Percentiles rank a stretch among this genome's conserved stretches.
Conservation (phyloP, 2,797 vertebrate species). For the Crocodylus rhombifer region DNA sequence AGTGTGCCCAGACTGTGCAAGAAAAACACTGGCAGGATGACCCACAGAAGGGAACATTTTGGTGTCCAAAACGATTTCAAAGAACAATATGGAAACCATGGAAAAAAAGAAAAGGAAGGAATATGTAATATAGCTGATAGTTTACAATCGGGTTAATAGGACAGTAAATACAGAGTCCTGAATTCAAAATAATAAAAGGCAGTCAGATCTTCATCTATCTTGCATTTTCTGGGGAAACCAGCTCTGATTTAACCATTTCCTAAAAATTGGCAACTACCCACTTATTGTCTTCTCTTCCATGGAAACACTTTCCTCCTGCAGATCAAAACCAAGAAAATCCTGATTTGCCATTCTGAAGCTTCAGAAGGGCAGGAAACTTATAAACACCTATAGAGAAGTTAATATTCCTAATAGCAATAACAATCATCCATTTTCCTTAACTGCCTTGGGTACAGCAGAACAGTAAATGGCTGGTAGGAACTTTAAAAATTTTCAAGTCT, state of each 20-base stretch:
- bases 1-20: neutral
- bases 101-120: slow-evolving; percentile 31
- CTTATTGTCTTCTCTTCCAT: slow-evolving; percentile 16
- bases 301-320: neutral
- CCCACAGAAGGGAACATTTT: neutral
- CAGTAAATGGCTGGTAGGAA: neutral
- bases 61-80: neutral
- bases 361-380: slow-evolving; percentile 57
- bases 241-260: slow-evolving; percentile 54
- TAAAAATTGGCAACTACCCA: slow-evolving; percentile 44
- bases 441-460: neutral
- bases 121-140: slow-evolving; percentile 39
- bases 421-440: slow-evolving; percentile 25
- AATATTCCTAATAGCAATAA: slow-evolving; percentile 32
- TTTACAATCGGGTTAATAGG: slow-evolving; percentile 45
- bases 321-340: slow-evolving; percentile 33
- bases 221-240: slow-evolving; percentile 44
- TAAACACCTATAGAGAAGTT: slow-evolving; percentile 30
- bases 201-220: slow-evolving; percentile 38
- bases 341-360: slow-evolving; percentile 22
- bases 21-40: slow-evolving; percentile 29
- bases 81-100: neutral
- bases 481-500: neutral
- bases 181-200: slow-evolving; percentile 42
- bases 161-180: neutral